phyloP scores from a whole-genome alignment of 2,888 invertebrate species.

The Heliconius ethilla region DNA sequence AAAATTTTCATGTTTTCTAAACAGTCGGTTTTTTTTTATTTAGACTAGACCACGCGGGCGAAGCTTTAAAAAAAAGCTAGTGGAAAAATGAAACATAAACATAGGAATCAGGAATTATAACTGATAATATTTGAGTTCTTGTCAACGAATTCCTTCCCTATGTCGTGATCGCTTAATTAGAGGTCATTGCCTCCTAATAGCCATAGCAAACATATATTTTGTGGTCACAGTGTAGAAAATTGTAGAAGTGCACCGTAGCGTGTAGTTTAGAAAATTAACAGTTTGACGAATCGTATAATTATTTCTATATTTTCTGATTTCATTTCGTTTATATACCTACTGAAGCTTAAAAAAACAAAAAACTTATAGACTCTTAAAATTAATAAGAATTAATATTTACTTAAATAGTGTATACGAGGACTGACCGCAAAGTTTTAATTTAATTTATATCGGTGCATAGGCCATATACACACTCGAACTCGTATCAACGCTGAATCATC shows the following conservation, averaged over 20 bases:
- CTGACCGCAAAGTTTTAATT: too few relatives aligned
- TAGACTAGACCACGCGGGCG: too few relatives aligned
- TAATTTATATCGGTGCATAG: too few relatives aligned
- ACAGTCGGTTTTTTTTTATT: too few relatives aligned
- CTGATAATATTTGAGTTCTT: slow-evolving; percentile 8
- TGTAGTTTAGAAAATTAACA: neutral
- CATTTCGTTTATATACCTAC: neutral
- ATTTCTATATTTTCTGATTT: neutral
- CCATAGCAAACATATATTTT: slow-evolving; percentile 17
- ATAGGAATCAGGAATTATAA: neutral
- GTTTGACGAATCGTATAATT: neutral
- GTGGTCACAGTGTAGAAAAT: neutral
- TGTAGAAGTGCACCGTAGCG: neutral
- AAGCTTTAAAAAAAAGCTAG: neutral
- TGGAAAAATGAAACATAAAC: neutral
- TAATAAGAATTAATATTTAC: too few relatives aligned
- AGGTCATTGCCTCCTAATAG: slow-evolving; percentile 28
- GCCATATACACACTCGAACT: too few relatives aligned
- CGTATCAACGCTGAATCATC: too few relatives aligned
- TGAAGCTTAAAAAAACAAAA: too few relatives aligned
- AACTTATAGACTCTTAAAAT: too few relatives aligned
- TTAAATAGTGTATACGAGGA: too few relatives aligned
- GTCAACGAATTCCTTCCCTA: slow-evolving; percentile 18
- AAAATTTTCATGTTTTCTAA: too few relatives aligned
- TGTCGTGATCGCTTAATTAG: slow-evolving; percentile 42